Evolutionary conservation across 2,797 vertebrate genomes (phyloP), one percentile per base, ranked within the genome.

Genomic region (Darevskia mixta): DNA sequence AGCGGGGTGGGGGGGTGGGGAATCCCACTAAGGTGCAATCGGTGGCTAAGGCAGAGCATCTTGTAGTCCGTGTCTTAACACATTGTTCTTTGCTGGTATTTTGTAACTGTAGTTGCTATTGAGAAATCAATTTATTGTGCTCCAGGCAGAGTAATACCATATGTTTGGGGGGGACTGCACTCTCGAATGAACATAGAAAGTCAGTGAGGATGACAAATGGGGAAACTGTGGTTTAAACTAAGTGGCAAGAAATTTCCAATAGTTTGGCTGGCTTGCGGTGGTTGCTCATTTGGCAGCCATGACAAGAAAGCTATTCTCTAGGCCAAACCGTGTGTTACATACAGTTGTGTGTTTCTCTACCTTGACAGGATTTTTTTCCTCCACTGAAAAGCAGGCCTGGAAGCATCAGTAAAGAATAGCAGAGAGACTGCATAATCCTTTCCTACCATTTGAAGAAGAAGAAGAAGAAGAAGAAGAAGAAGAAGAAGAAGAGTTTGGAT

Each of bases 121-220:
- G n/a, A 41, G 87, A 79, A 84, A 89, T 64, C 27, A 0, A 4
- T 45, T 92, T 85, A 43, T 76, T 91, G 49, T 87, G 25, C 73
- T 89, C 20, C 25, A 18, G 86, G 61, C 73, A 71, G 41, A 91
- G 86, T 11, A 81, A 88, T 90, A 41, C 25, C 58, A 72, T 0
- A 0, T 82, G 64, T 55, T 91, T 87, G 78, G 87, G 90, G 11
- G 49, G 82, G 55, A 17, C 64, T 76, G 84, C 2, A 0, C 41
- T 73, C 67, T 38, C 73, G 82, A 64, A 83, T 71, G 67, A 91
- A 41, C 20, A 83, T 86, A 83, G 67, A 58, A 80, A 38, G 69
- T 84, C 69, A 55, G 1, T 61, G 84, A 69, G 55, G 45, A 77
- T 20, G 58, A 79, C 75, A 92, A 41, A 85, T 38, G 4, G 2